A percentile compares a stretch with the other conserved stretches of the same genome.
phyloP scores from a whole-genome alignment of 2,888 invertebrate genomes.

The Lithodes maja region DNA sequence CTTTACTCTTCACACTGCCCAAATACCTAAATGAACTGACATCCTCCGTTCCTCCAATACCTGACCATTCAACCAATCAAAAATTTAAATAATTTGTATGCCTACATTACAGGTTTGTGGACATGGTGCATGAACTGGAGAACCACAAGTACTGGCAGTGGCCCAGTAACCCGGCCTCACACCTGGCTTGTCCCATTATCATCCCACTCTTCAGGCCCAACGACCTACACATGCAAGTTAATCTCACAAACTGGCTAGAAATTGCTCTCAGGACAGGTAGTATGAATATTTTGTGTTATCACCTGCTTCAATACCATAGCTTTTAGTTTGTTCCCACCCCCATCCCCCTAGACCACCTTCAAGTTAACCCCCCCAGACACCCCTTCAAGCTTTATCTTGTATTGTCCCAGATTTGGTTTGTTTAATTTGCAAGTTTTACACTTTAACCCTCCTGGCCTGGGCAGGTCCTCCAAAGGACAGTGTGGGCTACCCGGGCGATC shows the following conservation, averaged over 20 bases:
- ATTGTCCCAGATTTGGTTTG: too few species aligned
- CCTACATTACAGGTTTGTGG: conserved; percentile 28
- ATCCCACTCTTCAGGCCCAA: conserved; percentile 51
- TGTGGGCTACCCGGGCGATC: too few species aligned
- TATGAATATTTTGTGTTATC: not conserved
- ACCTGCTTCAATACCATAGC: not conserved
- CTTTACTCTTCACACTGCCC: not conserved
- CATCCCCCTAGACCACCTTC: too few species aligned
- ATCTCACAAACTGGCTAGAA: conserved; percentile 52
- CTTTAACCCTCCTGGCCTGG: too few species aligned
- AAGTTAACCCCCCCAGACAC: too few species aligned
- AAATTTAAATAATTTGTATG: not conserved
- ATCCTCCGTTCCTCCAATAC: not conserved
- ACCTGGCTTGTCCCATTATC: conserved; percentile 38
- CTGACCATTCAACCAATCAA: not conserved
- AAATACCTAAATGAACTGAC: not conserved
- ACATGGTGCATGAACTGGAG: conserved; percentile 29
- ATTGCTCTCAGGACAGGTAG: conserved; percentile 48
- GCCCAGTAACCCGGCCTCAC: conserved; percentile 45
- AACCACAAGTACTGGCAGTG: conserved; percentile 40
- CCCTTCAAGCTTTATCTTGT: too few species aligned
- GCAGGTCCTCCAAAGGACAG: too few species aligned
- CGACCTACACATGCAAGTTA: conserved; percentile 18
- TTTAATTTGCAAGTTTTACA: too few species aligned
- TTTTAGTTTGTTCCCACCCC: not conserved